Evolutionary conservation across 2,113 vertebrate species (phyloP), one percentile per base, ranked within the genome.

Genomic region (Microcebus tavaratra): DNA sequence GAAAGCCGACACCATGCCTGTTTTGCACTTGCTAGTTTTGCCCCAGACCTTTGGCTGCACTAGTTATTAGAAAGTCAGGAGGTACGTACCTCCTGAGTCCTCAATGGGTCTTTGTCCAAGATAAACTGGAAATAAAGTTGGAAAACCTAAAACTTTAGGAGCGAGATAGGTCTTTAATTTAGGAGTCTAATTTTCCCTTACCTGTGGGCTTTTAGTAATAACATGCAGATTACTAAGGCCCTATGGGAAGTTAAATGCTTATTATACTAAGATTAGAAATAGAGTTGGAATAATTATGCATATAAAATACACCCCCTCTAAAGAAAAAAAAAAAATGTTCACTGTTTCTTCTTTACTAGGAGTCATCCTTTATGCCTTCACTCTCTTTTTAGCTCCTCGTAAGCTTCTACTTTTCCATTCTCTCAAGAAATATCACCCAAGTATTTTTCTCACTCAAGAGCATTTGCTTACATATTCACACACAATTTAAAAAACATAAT

Each of bases 401-500:
- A 73, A 73, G 29, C 45, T 82, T 78, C 94, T 57, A 72, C 65
- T 92, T 96, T 95, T 96, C 94, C 90, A 84, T 93, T 95, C 92
- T 91, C 95, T 97, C 72, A 96, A 96, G 70, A 96, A 95, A 95
- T 4, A 95, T 90, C 70, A 82, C 34, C 67, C 59, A 91, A 91
- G 91, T 65, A 92, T 91, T 91, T 91, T 91, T 94, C 91, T 94
- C 91, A 82, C 68, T 91, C 73, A 61, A 79, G 91, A 73, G 85
- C 93, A 92, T 50, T 91, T 1, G 86, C 70, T 97, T 95, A 93
- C 67, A 96, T 42, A 93, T 96, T 91, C 83, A 94, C 93, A 96
- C 92, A 91, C 92, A 97, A 95, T 95, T 97, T 90, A 88, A 70
- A 97, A 97, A 97, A 94, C 80, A 97, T 68, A 98, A 96, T 87